Evolutionary conservation across 2,113 vertebrate species (phyloP).

Genomic region (Gasterosteus nipponicus): DNA sequence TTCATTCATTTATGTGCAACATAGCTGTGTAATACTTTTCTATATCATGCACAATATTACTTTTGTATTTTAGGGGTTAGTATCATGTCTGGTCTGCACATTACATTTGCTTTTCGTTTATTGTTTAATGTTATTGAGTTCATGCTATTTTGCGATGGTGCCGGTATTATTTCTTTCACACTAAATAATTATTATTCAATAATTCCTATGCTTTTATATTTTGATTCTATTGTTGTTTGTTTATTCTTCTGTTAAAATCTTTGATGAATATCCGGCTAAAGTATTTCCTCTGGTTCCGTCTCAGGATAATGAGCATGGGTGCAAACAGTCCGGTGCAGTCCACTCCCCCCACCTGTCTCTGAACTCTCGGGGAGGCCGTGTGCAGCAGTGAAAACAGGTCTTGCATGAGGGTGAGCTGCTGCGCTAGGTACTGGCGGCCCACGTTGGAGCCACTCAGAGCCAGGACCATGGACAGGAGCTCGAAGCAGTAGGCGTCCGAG

Average conservation of each 20-base stretch:
- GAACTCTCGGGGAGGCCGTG: constrained; percentile 96
- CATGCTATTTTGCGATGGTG: background rate
- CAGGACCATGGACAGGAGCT: constrained; percentile 97
- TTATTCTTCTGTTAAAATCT: background rate
- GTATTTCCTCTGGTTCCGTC: background rate
- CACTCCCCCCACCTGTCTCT: constrained; percentile 90
- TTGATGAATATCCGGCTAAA: background rate
- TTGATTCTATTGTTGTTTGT: background rate
- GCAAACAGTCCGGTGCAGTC: background rate
- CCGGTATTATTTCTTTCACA: background rate
- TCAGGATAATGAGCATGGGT: background rate
- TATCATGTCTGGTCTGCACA: background rate
- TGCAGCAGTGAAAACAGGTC: constrained; percentile 97
- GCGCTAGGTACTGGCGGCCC: constrained; percentile 95
- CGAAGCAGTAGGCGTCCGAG: constrained; percentile 97
- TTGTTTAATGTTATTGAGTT: background rate
- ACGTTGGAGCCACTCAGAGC: constrained; percentile 97
- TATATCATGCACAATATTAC: background rate
- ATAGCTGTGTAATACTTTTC: background rate
- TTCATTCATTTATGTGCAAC: background rate
- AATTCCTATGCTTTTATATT: background rate
- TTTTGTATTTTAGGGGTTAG: background rate
- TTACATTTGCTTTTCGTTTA: background rate
- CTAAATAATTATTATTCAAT: background rate
- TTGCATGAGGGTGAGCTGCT: constrained; percentile 96